These are phyloP conservation scores for Macrobrachium rosenbergii DNA, from an alignment of 1,140 invertebrate genomes.

Conservation along the genomic window DNA sequence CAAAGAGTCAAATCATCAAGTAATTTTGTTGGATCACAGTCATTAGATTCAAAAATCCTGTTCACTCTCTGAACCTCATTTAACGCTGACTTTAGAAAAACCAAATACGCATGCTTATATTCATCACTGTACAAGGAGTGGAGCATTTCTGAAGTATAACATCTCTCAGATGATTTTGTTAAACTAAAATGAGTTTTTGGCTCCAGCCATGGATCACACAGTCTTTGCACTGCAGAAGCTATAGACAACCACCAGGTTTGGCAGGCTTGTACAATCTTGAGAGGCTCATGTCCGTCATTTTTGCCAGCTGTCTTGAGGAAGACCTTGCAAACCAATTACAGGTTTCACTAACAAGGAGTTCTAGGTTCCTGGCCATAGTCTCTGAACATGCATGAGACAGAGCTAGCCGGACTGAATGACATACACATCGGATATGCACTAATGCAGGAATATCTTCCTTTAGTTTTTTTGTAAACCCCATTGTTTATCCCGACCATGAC, in stretches of 20 bases:
- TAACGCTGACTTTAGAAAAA: not conserved
- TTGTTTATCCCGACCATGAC: no score
- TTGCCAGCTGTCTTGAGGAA: conserved; percentile 37
- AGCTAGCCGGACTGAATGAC: conserved; percentile 21
- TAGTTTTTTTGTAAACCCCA: no score
- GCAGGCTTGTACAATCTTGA: conserved; percentile 69
- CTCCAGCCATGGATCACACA: conserved; percentile 69
- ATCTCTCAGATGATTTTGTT: conserved; percentile 35
- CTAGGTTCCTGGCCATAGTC: conserved; percentile 31
- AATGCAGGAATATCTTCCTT: conserved; percentile 47
- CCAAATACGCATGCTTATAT: not conserved
- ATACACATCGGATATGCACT: conserved; percentile 33
- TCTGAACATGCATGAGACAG: conserved; percentile 38
- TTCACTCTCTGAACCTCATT: conserved; percentile 27
- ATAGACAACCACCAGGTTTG: conserved; percentile 70
- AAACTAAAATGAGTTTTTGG: conserved; percentile 26
- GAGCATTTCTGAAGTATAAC: not conserved
- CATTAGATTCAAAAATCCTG: conserved; percentile 32
- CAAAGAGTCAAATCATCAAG: conserved; percentile 26
- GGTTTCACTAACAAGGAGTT: no score
- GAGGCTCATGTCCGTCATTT: conserved; percentile 65
- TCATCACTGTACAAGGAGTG: not conserved
- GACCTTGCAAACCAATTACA: conserved; percentile 49
- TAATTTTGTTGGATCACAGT: conserved; percentile 17
- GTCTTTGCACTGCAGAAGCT: conserved; percentile 68